phyloP scores from a whole-genome alignment of 1,140 invertebrate species.

The Agrypnia vestita region DNA sequence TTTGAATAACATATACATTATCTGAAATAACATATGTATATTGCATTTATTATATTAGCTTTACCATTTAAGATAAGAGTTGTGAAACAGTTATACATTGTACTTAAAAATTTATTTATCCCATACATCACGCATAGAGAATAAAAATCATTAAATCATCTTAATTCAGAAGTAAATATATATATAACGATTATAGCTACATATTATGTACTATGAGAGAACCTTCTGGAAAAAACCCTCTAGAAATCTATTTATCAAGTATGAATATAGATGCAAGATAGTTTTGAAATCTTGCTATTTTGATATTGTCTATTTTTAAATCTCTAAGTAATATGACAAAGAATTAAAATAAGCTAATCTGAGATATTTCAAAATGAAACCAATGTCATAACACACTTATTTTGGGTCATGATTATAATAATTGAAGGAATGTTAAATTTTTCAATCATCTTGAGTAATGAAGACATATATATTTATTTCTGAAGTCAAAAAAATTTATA shows the following conservation, averaged over 20 bases:
- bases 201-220: neutral
- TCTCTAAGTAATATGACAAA: no score
- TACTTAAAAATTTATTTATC: constrained; percentile 8
- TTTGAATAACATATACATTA: constrained; percentile 1
- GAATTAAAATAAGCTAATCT: no score
- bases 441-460: neutral
- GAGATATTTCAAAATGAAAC: no score
- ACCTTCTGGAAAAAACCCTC: neutral
- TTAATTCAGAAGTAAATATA: neutral
- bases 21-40: constrained; percentile 20
- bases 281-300: no score
- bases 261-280: neutral
- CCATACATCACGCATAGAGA: neutral
- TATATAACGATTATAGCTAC: neutral
- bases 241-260: neutral
- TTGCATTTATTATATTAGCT: constrained; percentile 29
- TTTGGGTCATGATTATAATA: neutral
- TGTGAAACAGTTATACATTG: constrained; percentile 28
- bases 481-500: neutral
- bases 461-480: neutral
- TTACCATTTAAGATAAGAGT: constrained; percentile 23
- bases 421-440: neutral
- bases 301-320: no score
- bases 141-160: constrained; percentile 4
- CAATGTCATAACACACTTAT: neutral